Percentiles rank a stretch among this genome's conserved stretches.
Conservation (phyloP, 1,140 invertebrate genomes). For the Panagrolaimus sp. region DNA sequence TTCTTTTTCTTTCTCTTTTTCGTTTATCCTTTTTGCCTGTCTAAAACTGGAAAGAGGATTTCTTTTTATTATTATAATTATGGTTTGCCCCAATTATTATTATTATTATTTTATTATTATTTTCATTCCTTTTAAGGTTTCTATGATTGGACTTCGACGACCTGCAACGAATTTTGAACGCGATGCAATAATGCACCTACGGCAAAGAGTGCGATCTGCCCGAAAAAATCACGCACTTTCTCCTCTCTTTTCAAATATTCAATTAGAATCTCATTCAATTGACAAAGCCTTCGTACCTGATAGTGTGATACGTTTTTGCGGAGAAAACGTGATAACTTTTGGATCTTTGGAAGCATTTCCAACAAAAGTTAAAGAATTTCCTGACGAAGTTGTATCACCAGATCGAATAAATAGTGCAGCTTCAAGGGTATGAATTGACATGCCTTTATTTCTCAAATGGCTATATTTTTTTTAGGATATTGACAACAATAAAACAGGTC, state of each 20-base stretch:
- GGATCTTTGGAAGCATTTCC: conserved; percentile 35
- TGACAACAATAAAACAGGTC: conserved; percentile 1
- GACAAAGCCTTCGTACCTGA: conserved; percentile 28
- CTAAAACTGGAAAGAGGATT: conserved; percentile 15
- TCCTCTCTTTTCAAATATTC: neutral
- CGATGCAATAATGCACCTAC: conserved; percentile 23
- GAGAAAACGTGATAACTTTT: conserved; percentile 51
- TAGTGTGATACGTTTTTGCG: conserved; percentile 51
- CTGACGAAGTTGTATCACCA: conserved; percentile 30
- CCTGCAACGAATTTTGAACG: conserved; percentile 40
- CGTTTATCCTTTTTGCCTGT: conserved; percentile 6
- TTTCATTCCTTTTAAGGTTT: conserved; percentile 23
- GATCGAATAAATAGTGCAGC: conserved; percentile 25
- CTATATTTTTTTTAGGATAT: conserved; percentile 20
- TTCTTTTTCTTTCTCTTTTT: conserved; percentile 14
- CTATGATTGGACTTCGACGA: conserved; percentile 33
- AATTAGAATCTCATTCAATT: neutral
- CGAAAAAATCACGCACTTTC: conserved; percentile 18
- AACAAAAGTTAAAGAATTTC: conserved; percentile 34
- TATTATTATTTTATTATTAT: neutral
- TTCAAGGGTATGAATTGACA: conserved; percentile 13
- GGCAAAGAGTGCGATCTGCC: conserved; percentile 27
- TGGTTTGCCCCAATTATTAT: conserved; percentile 8
- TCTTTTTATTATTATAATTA: neutral
- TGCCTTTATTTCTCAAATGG: neutral